Base-by-base conservation (phyloP, 2,797 vertebrate genomes). In the Pangasius macronema region DNA sequence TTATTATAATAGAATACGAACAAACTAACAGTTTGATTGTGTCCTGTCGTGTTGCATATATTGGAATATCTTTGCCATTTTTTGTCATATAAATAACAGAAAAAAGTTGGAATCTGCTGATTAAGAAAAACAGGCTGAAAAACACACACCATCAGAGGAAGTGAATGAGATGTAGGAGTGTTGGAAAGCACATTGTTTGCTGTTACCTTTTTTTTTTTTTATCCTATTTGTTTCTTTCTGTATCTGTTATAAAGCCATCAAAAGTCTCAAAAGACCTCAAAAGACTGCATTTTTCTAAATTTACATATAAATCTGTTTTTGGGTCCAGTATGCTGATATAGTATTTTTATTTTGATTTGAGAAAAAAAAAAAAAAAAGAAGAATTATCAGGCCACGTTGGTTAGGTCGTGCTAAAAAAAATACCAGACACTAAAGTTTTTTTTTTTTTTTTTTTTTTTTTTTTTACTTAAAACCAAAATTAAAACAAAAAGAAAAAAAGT, bases 231-330 rank as follows among this genome's bases (percentile, higher is more conserved):
- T 46, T 46, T 63, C 20, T 3, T 14, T 67, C 16, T 67, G 5
- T 73, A 46, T 73, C 24, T 27, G 39, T 46, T 49, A 49, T 42
- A 20, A 70, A 70, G 18, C 14, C 0, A 2, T 18, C 1, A 36
- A 46, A 46, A 46, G 42, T 46, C 42, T 46, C 42, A 46, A 46
- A 46, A 46, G 7, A 7, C 42, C 42, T 46, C 42, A 46, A 13
- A 24, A 27, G 18, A 27, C 7, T 22, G 16, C 3, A 36, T 22
- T 36, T 36, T 27, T 11, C 16, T 11, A 22, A 5, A 79, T 57
- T 79, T 57, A 55, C 51, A 79, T 57, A 57, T 79, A 79, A 79
- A 79, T 51, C 16, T 51, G 73, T 51, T n/a, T 13, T 51, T 6
- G 22, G 67, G 33, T 39, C 18, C 18, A 39, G 68, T 70, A 20